These are phyloP conservation scores for Eristalis intricaria DNA, from an alignment of 2,888 invertebrate genomes.

Conservation along the genomic window DNA sequence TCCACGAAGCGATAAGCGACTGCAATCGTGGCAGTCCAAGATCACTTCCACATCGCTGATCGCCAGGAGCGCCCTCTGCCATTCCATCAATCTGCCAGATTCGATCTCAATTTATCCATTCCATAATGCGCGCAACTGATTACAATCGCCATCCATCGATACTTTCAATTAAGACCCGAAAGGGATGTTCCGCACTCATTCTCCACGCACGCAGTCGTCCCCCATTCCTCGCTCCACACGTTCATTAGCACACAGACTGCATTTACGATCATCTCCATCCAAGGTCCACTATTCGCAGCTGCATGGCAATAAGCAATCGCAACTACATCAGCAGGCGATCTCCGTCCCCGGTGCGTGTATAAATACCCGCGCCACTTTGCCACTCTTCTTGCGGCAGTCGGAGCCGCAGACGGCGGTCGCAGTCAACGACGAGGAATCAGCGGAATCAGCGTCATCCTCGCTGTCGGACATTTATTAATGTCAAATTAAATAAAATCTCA, in stretches of 20 bases:
- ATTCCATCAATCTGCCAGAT: background rate
- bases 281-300: conserved; percentile 17
- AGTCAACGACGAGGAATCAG: background rate
- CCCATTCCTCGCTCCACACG: background rate
- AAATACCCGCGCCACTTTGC: conserved; percentile 14
- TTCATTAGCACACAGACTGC: background rate
- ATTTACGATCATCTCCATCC: background rate
- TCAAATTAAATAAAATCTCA: conserved; percentile 53
- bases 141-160: conserved; percentile 1
- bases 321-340: conserved; percentile 9
- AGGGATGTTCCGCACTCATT: background rate
- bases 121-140: background rate
- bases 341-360: conserved; percentile 13
- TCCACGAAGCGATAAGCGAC: background rate
- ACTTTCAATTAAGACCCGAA: background rate
- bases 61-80: background rate
- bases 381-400: conserved; percentile 18
- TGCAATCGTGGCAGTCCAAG: background rate
- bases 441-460: conserved; percentile 17
- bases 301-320: conserved; percentile 11
- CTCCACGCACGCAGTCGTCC: background rate
- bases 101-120: background rate
- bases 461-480: conserved; percentile 33
- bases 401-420: background rate
- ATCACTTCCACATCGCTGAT: background rate